Conservation (phyloP, 2,113 vertebrate genomes). For the Oplegnathus fasciatus region DNA sequence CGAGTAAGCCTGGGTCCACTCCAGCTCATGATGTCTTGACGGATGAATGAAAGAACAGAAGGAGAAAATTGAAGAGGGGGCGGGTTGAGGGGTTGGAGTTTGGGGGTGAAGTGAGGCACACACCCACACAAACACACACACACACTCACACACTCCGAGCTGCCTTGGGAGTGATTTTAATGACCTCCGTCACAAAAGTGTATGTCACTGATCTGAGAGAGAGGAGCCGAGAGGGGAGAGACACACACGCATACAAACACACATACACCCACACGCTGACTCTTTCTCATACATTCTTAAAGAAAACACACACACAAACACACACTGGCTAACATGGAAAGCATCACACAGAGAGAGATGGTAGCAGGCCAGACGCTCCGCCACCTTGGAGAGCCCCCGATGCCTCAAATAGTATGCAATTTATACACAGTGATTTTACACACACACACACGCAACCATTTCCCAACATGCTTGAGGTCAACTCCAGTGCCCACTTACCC, state of each 20-base stretch:
- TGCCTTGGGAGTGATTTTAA: slow-evolving; percentile 89
- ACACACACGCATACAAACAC: slow-evolving; percentile 19
- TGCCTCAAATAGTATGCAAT: slow-evolving; percentile 23
- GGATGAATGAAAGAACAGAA: slow-evolving; percentile 80
- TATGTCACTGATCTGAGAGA: slow-evolving; percentile 82
- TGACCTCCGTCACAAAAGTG: slow-evolving; percentile 86
- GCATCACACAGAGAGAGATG: slow-evolving; percentile 44
- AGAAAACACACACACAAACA: slow-evolving; percentile 38
- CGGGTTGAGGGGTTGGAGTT: slow-evolving; percentile 16
- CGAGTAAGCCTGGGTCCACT: slow-evolving; percentile 37
- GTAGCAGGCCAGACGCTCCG: slow-evolving; percentile 35
- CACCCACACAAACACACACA: slow-evolving; percentile 11
- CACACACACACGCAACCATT: slow-evolving; percentile 10
- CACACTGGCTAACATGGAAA: slow-evolving; percentile 18
- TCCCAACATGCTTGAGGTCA: slow-evolving; percentile 81
- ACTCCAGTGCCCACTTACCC: slow-evolving; percentile 16
- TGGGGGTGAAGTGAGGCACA: slow-evolving; percentile 28
- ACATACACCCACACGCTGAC: slow-evolving; percentile 9
- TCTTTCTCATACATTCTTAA: slow-evolving; percentile 5
- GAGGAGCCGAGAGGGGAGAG: slow-evolving; percentile 51
- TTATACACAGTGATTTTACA: slow-evolving; percentile 40
- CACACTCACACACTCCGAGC: slow-evolving; percentile 60
- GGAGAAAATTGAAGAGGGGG: slow-evolving; percentile 74
- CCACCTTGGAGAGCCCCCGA: slow-evolving; percentile 35
- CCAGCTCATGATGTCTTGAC: slow-evolving; percentile 49